Conservation (phyloP, 2,888 invertebrate genomes). For the Acleris literana region DNA sequence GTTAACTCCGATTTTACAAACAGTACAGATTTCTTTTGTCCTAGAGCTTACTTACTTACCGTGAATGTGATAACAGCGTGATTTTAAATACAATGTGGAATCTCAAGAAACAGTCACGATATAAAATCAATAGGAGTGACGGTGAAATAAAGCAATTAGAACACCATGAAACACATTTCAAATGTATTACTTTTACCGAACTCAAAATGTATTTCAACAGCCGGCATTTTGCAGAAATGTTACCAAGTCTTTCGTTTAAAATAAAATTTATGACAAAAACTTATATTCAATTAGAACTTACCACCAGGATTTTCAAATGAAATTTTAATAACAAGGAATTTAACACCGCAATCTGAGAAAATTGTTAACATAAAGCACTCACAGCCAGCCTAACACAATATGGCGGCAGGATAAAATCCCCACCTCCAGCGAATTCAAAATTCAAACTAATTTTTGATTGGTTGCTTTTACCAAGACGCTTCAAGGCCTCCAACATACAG, state of each 20-base stretch:
- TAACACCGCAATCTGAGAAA: conserved; percentile 68
- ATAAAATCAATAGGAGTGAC: neutral
- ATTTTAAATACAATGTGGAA: conserved; percentile 4
- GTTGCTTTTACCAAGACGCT: conserved; percentile 67
- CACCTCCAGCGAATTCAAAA: conserved; percentile 79
- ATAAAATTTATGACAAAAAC: conserved; percentile 68
- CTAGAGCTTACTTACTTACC: conserved; percentile 20
- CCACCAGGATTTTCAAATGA: conserved; percentile 74
- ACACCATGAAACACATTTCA: conserved; percentile 23
- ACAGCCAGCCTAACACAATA: conserved; percentile 80
- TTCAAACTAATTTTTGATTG: conserved; percentile 69
- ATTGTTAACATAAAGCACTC: conserved; percentile 76
- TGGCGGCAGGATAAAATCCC: conserved; percentile 80
- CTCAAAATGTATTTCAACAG: conserved; percentile 41
- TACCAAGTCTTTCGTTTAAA: conserved; percentile 41
- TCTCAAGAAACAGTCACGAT: neutral
- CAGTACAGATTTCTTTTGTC: conserved; percentile 36
- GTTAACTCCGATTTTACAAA: conserved; percentile 16
- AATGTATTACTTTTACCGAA: conserved; percentile 35
- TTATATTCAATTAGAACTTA: conserved; percentile 63
- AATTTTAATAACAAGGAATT: conserved; percentile 69
- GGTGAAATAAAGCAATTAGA: conserved; percentile 1
- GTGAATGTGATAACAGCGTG: conserved; percentile 22
- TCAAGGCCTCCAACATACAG: conserved; percentile 60
- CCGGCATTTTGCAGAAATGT: conserved; percentile 49